phyloP scores from a whole-genome alignment of 2,797 vertebrate genomes.

The Garrulus glandarius region DNA sequence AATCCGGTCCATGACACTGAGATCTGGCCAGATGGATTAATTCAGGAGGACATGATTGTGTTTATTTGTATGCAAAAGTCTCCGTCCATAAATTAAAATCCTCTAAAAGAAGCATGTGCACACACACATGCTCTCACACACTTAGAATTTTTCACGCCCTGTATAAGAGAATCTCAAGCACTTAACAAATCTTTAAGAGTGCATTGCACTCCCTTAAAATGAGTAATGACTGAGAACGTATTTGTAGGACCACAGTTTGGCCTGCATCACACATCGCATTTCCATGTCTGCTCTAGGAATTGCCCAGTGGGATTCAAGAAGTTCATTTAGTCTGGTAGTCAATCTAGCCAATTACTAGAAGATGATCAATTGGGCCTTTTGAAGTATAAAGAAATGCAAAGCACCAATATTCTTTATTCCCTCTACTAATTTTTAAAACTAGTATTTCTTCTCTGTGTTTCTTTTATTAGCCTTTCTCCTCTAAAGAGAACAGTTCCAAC shows the following conservation, averaged over 20 bases:
- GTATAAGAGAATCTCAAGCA: constrained; percentile 17
- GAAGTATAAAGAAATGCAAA: neutral
- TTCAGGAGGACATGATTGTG: neutral
- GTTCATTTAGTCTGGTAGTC: neutral
- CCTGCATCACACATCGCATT: constrained; percentile 22
- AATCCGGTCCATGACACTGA: neutral
- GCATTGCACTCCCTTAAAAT: neutral
- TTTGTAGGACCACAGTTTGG: constrained; percentile 5
- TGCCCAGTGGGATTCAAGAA: neutral
- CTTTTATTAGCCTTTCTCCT: neutral
- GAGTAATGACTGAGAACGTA: constrained; percentile 16
- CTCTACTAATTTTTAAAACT: neutral
- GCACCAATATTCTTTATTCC: neutral
- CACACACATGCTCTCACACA: neutral
- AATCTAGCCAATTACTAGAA: neutral
- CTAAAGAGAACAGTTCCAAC: neutral
- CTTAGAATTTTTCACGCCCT: neutral
- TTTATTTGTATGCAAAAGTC: neutral
- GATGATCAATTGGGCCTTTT: neutral
- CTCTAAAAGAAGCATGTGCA: neutral
- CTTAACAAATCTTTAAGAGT: constrained; percentile 42
- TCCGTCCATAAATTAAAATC: constrained; percentile 14
- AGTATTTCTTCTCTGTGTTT: neutral
- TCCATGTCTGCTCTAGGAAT: neutral
- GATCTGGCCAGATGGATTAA: neutral